A percentile compares a stretch with the other conserved stretches of the same genome.
Conservation (phyloP, 2,888 invertebrate species). For the Pasiphila rectangulata region DNA sequence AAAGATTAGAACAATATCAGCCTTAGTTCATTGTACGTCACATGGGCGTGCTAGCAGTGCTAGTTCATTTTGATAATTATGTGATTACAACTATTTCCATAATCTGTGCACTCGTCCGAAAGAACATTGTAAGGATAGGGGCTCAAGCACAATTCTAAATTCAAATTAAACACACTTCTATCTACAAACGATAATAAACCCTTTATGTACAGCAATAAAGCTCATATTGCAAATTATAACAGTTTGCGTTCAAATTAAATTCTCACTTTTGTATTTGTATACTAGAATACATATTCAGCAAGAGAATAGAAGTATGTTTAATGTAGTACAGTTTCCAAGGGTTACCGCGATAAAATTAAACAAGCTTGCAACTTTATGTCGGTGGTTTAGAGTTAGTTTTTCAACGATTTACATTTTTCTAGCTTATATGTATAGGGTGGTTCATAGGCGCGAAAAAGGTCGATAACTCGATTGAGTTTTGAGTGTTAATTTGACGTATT, state of each 20-base stretch:
- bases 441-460: conserved; percentile 29
- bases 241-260: too few species aligned
- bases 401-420: too few species aligned
- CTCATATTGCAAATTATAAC: too few species aligned
- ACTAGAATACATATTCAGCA: not conserved
- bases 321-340: conserved; percentile 5
- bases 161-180: conserved; percentile 3
- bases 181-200: conserved; percentile 12
- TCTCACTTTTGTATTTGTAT: not conserved
- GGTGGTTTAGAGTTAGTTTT: not conserved
- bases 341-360: conserved; percentile 5
- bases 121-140: conserved; percentile 50
- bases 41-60: too few species aligned
- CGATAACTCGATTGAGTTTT: conserved; percentile 45
- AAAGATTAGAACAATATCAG: conserved; percentile 27
- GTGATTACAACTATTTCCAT: conserved; percentile 59
- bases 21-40: conserved; percentile 36
- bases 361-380: not conserved
- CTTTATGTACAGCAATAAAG: conserved; percentile 7
- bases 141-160: conserved; percentile 28
- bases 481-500: conserved; percentile 43
- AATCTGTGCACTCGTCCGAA: conserved; percentile 62
- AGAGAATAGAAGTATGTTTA: not conserved
- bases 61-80: conserved; percentile 56
- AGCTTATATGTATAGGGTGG: not conserved